Evolutionary conservation across 37 sponge, comb jelly and placozoan species (phyloP).

Genomic region (Petrosia ficiformis): DNA sequence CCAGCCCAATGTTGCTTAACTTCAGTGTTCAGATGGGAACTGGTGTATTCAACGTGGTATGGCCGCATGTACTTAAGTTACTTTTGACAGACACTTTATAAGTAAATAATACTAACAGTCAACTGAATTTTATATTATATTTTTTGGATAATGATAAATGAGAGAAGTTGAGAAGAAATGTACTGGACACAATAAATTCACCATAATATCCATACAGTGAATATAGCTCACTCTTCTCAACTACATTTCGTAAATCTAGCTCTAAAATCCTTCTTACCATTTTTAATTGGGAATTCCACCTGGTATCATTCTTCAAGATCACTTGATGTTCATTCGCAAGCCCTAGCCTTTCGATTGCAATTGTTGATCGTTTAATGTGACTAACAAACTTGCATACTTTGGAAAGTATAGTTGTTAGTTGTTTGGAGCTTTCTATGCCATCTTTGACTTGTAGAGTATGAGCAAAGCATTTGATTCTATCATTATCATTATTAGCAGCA

Average conservation of each 20-base stretch:
- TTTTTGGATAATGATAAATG: no score
- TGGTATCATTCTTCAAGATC: neutral
- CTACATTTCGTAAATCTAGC: neutral
- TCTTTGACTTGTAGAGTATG: slow-evolving; percentile 30
- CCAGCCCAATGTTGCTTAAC: no score
- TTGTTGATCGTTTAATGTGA: slow-evolving; percentile 17
- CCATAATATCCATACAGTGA: no score
- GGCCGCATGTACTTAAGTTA: no score
- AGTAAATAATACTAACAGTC: no score
- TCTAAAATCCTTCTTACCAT: slow-evolving; percentile 4
- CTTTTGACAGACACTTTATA: no score
- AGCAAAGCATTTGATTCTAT: slow-evolving; percentile 15
- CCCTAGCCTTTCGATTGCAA: slow-evolving; percentile 15
- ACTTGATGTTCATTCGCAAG: neutral
- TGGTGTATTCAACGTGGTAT: no score
- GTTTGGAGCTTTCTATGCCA: slow-evolving; percentile 8
- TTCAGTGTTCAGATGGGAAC: no score
- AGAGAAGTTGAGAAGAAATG: no score
- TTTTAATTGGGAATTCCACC: neutral
- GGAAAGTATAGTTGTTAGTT: neutral
- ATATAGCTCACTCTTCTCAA: slow-evolving; percentile 1
- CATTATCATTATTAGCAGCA: no score
- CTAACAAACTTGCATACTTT: slow-evolving; percentile 16
- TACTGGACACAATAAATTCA: no score
- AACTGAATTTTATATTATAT: no score